A percentile compares a stretch with the other conserved stretches of the same genome.
These are phyloP conservation scores for Bombus turneri DNA, from an alignment of 1,140 invertebrate genomes.

Conservation along the genomic window DNA sequence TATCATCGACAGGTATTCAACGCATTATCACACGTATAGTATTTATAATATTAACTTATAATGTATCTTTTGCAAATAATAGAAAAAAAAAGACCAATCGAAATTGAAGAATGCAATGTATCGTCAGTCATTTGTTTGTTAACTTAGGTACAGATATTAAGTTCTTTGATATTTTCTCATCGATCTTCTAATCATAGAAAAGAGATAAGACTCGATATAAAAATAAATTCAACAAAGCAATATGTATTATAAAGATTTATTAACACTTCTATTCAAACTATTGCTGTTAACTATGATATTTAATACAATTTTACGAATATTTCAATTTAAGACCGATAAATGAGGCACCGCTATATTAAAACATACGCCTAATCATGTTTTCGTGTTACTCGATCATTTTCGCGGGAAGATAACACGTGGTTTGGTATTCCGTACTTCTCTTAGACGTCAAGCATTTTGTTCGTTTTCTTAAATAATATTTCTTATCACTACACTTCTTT, in stretches of 20 bases:
- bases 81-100: neutral
- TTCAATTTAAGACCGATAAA: neutral
- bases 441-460: neutral
- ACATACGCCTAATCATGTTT: neutral
- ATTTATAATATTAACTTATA: neutral
- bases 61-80: neutral
- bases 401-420: constrained; percentile 37
- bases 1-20: neutral
- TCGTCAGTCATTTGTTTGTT: neutral
- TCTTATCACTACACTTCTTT: neutral
- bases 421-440: neutral
- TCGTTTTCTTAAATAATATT: neutral
- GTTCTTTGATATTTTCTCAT: neutral
- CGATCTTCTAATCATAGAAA: too few species aligned
- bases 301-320: neutral
- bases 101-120: neutral
- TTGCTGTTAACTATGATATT: neutral
- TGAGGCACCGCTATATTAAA: neutral
- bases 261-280: neutral
- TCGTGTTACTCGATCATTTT: constrained; percentile 1
- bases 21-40: neutral
- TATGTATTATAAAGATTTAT: neutral
- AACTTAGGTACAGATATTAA: neutral
- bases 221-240: neutral
- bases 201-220: neutral